Conservation (phyloP, 2,888 invertebrate species). For the Litoditis marina region DNA sequence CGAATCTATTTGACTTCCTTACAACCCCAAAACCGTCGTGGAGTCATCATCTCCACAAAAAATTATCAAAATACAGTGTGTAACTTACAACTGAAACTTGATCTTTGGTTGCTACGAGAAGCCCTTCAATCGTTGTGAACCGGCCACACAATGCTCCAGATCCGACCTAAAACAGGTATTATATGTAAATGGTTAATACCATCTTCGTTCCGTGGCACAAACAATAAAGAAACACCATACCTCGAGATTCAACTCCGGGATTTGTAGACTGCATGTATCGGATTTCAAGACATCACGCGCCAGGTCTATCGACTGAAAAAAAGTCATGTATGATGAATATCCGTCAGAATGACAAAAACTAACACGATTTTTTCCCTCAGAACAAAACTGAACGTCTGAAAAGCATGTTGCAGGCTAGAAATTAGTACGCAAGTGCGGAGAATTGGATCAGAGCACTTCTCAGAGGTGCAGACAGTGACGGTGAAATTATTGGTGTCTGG, state of each 20-base stretch:
- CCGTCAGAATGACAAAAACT: too few species aligned
- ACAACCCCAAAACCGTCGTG: too few species aligned
- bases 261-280: constrained; percentile 75
- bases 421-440: too few species aligned
- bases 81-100: constrained; percentile 54
- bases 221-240: constrained; percentile 5
- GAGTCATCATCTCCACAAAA: too few species aligned
- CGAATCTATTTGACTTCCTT: too few species aligned
- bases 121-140: constrained; percentile 91
- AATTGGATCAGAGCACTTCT: too few species aligned
- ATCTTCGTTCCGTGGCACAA: too few species aligned
- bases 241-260: constrained; percentile 85
- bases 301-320: constrained; percentile 72
- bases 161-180: constrained; percentile 68
- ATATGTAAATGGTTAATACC: neutral
- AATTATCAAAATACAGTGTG: too few species aligned
- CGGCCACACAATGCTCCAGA: constrained; percentile 82
- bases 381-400: too few species aligned
- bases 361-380: too few species aligned
- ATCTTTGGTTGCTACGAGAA: constrained; percentile 76
- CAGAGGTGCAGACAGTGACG: too few species aligned
- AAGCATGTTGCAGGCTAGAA: neutral
- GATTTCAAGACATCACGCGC: constrained; percentile 90
- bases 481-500: too few species aligned
- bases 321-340: neutral